phyloP scores from a whole-genome alignment of 2,888 invertebrate species.

The Andrena hattorfiana region DNA sequence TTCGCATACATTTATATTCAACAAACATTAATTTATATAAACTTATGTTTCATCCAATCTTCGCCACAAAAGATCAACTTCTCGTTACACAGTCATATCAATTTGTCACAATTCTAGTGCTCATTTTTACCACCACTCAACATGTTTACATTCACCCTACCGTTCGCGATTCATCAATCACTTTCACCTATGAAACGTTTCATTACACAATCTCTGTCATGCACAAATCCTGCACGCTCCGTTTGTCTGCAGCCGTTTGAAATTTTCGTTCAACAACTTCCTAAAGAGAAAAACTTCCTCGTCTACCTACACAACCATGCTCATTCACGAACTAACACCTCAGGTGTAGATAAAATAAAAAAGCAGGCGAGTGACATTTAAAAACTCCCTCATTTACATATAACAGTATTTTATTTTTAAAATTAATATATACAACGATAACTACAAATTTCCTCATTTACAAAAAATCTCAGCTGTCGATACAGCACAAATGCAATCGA shows the following conservation, averaged over 20 bases:
- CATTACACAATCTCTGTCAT: not conserved
- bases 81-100: not conserved
- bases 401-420: too few species aligned
- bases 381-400: too few species aligned
- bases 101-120: not conserved
- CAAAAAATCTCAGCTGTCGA: too few species aligned
- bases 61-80: not conserved
- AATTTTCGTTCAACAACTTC: not conserved
- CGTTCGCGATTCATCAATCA: conserved; percentile 7
- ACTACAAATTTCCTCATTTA: too few species aligned
- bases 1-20: too few species aligned
- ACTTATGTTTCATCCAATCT: not conserved
- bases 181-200: conserved; percentile 14
- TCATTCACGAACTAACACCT: too few species aligned
- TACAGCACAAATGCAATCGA: too few species aligned
- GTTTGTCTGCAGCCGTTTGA: not conserved
- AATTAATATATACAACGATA: too few species aligned
- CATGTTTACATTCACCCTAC: not conserved
- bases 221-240: not conserved
- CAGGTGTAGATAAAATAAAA: too few species aligned
- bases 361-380: too few species aligned
- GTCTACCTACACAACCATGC: not conserved
- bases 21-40: not conserved
- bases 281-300: not conserved
- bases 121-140: not conserved